Conservation (phyloP, 2,113 vertebrate species). For the Fulica atra region DNA sequence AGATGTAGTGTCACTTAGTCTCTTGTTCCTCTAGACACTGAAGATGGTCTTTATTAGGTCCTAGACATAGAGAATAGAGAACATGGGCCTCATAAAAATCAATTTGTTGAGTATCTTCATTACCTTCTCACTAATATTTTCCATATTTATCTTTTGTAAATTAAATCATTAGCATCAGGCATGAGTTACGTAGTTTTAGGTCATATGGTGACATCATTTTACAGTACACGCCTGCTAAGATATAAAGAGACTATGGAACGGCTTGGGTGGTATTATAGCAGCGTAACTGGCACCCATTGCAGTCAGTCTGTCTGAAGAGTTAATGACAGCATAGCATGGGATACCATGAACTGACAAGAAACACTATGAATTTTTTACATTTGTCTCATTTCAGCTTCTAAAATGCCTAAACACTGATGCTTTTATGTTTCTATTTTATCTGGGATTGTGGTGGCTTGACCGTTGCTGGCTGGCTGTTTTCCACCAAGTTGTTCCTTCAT, state of each 20-base stretch:
- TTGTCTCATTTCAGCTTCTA: background rate
- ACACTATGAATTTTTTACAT: background rate
- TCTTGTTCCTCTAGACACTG: background rate
- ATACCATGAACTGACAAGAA: background rate
- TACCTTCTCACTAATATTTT: background rate
- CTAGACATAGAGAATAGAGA: background rate
- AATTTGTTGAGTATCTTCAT: background rate
- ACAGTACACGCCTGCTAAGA: background rate
- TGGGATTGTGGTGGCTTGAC: background rate
- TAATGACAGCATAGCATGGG: background rate
- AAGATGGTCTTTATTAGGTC: background rate
- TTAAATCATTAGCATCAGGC: background rate
- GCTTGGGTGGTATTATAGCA: background rate
- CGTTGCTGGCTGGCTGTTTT: background rate
- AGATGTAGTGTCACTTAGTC: background rate
- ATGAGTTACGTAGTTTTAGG: background rate
- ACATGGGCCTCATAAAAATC: background rate
- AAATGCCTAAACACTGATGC: background rate
- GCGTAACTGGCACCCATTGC: background rate
- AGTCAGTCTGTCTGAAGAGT: background rate
- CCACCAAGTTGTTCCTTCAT: rapidly evolving
- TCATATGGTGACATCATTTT: background rate
- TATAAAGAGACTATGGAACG: background rate
- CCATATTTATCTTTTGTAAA: background rate
- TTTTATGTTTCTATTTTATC: background rate